phyloP scores from a whole-genome alignment of 2,113 vertebrate species.

The Rattus norvegicus region DNA sequence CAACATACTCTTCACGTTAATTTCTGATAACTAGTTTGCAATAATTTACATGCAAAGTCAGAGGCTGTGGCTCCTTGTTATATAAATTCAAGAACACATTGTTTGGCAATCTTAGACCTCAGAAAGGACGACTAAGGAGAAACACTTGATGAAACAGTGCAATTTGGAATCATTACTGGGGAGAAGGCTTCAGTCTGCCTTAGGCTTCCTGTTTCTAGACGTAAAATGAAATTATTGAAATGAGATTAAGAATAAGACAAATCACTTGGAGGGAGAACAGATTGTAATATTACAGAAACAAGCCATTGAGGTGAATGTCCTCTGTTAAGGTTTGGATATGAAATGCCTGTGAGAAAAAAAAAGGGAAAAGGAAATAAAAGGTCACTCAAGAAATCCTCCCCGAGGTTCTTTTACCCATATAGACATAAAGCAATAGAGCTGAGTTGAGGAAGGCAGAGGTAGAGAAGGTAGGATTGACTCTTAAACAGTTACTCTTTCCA shows the following conservation, averaged over 20 bases:
- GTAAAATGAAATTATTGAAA: constrained; percentile 54
- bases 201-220: constrained; percentile 46
- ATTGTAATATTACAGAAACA: constrained; percentile 34
- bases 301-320: background rate
- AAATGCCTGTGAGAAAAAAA: background rate
- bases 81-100: constrained; percentile 37
- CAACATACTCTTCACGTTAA: background rate
- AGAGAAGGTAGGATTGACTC: no score
- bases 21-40: background rate
- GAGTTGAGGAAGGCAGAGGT: no score
- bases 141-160: constrained; percentile 7
- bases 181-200: constrained; percentile 40
- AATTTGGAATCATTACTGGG: constrained; percentile 8
- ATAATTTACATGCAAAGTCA: constrained; percentile 2
- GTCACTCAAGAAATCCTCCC: no score
- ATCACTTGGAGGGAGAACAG: background rate
- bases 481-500: background rate
- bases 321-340: background rate
- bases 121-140: background rate
- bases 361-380: no score
- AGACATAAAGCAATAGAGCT: no score
- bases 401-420: no score
- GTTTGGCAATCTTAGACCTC: constrained; percentile 23
- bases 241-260: constrained; percentile 51
- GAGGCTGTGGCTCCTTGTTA: background rate